Conservation (phyloP, 2,888 invertebrate species). For the Aporophyla nigra region DNA sequence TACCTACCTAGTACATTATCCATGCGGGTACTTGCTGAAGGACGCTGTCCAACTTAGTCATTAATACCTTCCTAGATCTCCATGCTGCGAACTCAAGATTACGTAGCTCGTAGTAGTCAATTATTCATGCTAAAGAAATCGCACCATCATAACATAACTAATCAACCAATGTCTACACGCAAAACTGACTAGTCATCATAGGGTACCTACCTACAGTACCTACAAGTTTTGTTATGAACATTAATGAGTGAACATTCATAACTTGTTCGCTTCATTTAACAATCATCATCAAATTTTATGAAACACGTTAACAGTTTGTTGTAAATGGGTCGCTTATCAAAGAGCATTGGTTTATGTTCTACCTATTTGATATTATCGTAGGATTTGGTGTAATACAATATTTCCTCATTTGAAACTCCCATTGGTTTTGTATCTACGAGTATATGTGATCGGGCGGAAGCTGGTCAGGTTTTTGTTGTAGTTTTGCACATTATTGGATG, state of each 20-base stretch:
- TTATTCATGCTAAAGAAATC: not conserved
- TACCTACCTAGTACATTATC: not conserved
- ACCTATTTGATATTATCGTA: conserved; percentile 29
- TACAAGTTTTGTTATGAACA: not conserved
- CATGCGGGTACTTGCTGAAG: not conserved
- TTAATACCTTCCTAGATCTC: not conserved
- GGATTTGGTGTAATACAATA: conserved; percentile 21
- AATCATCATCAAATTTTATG: conserved; percentile 16
- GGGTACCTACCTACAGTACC: not conserved
- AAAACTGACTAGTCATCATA: not conserved
- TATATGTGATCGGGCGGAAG: not conserved
- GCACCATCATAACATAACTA: not conserved
- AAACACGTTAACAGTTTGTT: conserved; percentile 10
- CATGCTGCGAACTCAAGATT: not conserved
- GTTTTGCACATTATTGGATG: not conserved
- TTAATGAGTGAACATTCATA: not conserved
- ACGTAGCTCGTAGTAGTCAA: not conserved
- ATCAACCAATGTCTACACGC: not conserved
- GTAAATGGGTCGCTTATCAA: conserved; percentile 37
- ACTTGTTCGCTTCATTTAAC: not conserved
- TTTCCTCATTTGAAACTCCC: conserved; percentile 28
- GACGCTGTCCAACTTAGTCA: not conserved
- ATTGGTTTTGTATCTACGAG: not conserved
- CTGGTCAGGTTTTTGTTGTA: not conserved
- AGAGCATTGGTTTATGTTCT: conserved; percentile 23